phyloP scores from a whole-genome alignment of 2,888 invertebrate species.

The Brachynemurus nebulosus region DNA sequence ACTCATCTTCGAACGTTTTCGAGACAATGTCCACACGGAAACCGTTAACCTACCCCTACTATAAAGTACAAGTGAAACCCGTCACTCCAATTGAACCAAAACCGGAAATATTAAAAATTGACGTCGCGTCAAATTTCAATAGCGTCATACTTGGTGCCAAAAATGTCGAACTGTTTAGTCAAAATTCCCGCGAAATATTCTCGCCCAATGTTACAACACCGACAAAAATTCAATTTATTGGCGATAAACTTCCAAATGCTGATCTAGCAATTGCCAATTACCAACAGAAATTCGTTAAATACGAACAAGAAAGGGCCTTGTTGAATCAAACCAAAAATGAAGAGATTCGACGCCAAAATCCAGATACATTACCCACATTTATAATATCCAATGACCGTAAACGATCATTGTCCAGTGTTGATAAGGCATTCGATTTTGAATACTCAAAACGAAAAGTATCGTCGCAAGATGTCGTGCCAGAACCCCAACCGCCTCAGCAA shows the following conservation, averaged over 20 bases:
- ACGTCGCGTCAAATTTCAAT: constrained; percentile 4
- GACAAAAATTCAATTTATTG: constrained; percentile 8
- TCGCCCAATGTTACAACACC: constrained; percentile 6
- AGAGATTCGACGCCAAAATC: not conserved
- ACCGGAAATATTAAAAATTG: constrained; percentile 5
- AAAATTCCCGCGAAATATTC: not conserved
- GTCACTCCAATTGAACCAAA: constrained; percentile 9
- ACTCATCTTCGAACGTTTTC: constrained; percentile 22
- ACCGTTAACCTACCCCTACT: constrained; percentile 56
- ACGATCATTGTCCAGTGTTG: too few relatives aligned
- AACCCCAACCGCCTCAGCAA: not conserved
- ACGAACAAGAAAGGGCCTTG: constrained; percentile 5
- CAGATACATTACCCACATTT: not conserved
- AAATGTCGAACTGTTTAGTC: constrained; percentile 5
- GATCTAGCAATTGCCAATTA: constrained; percentile 7
- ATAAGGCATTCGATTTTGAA: not conserved
- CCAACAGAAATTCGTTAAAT: constrained; percentile 9
- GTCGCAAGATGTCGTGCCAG: not conserved
- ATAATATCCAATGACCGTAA: too few relatives aligned
- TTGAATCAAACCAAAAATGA: not conserved
- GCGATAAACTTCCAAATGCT: constrained; percentile 7
- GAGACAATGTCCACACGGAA: constrained; percentile 38
- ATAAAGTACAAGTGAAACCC: constrained; percentile 28
- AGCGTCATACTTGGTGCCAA: constrained; percentile 7
- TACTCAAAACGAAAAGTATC: not conserved